These are phyloP conservation scores for Aegithalos caudatus DNA, from an alignment of 2,113 vertebrate species.

Conservation along the genomic window DNA sequence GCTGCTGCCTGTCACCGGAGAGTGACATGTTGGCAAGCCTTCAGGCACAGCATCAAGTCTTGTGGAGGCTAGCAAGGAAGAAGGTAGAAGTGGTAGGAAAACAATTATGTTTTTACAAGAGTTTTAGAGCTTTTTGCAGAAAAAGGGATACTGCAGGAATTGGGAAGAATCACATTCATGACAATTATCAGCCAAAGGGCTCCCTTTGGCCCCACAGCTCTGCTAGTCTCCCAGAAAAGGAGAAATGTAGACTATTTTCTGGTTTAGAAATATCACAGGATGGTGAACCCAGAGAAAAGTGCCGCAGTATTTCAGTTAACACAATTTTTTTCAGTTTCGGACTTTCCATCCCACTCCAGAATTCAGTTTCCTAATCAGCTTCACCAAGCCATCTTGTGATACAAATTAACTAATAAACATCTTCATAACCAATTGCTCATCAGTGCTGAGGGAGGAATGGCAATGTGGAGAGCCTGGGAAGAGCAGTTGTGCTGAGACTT, in stretches of 20 bases:
- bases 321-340: background rate
- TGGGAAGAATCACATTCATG: accelerated
- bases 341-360: background rate
- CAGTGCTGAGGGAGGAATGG: background rate
- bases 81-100: background rate
- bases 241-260: background rate
- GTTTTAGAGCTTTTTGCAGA: background rate
- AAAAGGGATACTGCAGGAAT: background rate
- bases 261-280: background rate
- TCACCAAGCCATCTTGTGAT: background rate
- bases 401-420: background rate
- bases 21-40: background rate
- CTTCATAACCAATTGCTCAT: background rate
- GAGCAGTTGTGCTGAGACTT: background rate
- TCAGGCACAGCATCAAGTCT: background rate
- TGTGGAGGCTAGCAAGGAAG: background rate
- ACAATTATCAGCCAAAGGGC: background rate
- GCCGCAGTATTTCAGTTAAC: background rate
- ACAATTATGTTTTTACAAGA: background rate
- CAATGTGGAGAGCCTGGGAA: background rate
- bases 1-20: background rate
- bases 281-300: background rate
- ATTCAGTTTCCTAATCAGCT: background rate
- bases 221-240: background rate
- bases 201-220: background rate